These are phyloP conservation scores for Neotoma lepida DNA, from an alignment of 2,113 vertebrate genomes.

Conservation along the genomic window DNA sequence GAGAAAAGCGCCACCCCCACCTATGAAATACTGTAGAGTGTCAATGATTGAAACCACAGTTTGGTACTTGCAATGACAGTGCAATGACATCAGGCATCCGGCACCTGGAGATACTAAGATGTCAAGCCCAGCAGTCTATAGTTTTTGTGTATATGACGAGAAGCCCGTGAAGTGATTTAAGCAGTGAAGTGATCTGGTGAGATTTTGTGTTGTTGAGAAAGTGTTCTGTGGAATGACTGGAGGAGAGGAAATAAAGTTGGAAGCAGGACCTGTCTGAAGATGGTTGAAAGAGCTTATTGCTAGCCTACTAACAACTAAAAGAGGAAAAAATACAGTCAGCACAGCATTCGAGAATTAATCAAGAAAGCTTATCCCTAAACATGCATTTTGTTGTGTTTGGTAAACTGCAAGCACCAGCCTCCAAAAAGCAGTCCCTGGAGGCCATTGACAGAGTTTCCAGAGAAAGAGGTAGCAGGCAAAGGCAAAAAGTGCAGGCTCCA, in stretches of 20 bases:
- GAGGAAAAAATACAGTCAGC: constrained; percentile 58
- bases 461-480: constrained; percentile 16
- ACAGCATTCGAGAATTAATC: constrained; percentile 61
- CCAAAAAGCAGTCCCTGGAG: constrained; percentile 56
- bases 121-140: constrained; percentile 4
- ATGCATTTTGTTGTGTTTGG: constrained; percentile 64
- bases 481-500: background rate
- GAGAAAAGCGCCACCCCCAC: background rate
- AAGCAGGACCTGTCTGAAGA: constrained; percentile 39
- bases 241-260: background rate
- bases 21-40: constrained; percentile 5
- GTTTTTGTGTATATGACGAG: background rate
- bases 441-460: constrained; percentile 34
- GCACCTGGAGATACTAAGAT: constrained; percentile 34
- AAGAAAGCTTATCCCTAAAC: constrained; percentile 69
- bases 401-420: constrained; percentile 60
- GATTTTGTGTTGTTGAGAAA: constrained; percentile 56
- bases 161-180: constrained; percentile 55
- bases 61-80: background rate
- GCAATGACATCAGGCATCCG: constrained; percentile 24
- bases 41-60: background rate
- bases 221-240: constrained; percentile 8
- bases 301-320: constrained; percentile 45
- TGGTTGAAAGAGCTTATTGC: constrained; percentile 52
- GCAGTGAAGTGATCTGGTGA: constrained; percentile 24